A percentile compares a stretch with the other conserved stretches of the same genome.
Evolutionary conservation across 1,140 invertebrate genomes (phyloP).

Genomic region (Musca domestica): DNA sequence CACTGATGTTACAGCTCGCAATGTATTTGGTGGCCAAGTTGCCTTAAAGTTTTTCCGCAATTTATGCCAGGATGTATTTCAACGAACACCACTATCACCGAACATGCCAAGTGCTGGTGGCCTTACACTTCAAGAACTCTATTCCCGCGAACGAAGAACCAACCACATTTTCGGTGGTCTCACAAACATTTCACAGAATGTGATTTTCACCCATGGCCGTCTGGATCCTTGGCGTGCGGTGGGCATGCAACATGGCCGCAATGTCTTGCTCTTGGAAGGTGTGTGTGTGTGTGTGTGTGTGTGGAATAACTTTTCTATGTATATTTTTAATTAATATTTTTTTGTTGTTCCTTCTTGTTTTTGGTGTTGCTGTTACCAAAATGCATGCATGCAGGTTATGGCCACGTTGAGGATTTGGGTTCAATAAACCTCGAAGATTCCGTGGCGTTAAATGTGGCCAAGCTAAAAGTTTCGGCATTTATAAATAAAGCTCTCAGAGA

Average conservation of each 20-base stretch:
- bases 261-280: conserved; percentile 44
- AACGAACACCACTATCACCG: conserved; percentile 31
- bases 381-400: conserved; percentile 33
- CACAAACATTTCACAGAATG: conserved; percentile 51
- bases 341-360: conserved; percentile 28
- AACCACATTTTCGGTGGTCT: conserved; percentile 62
- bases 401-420: conserved; percentile 42
- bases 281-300: too few relatives aligned
- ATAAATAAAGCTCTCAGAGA: conserved; percentile 19
- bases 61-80: conserved; percentile 68
- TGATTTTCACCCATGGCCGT: conserved; percentile 63
- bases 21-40: conserved; percentile 60
- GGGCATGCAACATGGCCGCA: conserved; percentile 33
- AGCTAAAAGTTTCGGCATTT: conserved; percentile 45
- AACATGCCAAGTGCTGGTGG: neutral
- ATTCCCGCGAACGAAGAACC: conserved; percentile 30
- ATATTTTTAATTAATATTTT: conserved; percentile 9
- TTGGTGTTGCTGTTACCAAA: neutral
- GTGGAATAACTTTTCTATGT: neutral
- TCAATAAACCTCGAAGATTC: conserved; percentile 38
- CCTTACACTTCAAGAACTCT: conserved; percentile 1
- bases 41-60: conserved; percentile 59
- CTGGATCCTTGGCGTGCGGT: conserved; percentile 62
- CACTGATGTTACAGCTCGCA: conserved; percentile 50
- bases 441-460: conserved; percentile 46